Evolutionary conservation across 2,113 vertebrate species (phyloP).

Genomic region (Megalops atlanticus): DNA sequence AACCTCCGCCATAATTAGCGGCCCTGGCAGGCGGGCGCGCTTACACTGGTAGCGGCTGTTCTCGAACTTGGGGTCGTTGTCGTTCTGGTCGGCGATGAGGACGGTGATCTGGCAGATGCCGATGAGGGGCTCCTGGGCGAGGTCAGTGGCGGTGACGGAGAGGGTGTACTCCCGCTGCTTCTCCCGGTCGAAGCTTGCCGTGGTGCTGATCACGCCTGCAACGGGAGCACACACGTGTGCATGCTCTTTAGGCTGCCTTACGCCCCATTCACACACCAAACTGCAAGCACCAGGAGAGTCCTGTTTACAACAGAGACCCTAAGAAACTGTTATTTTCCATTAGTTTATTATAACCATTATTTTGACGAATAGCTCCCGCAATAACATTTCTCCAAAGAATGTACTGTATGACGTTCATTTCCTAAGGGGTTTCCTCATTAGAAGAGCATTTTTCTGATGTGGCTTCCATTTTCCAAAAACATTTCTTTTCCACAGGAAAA

Average conservation of each 20-base stretch:
- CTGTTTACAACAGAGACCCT: too few relatives aligned
- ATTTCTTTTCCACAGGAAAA: too few relatives aligned
- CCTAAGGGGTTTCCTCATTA: too few relatives aligned
- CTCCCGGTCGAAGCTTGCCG: constrained; percentile 81
- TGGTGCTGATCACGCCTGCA: constrained; percentile 78
- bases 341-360: too few relatives aligned
- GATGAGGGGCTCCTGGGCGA: constrained; percentile 80
- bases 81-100: constrained; percentile 79
- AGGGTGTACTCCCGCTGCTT: constrained; percentile 75
- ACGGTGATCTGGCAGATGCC: constrained; percentile 80
- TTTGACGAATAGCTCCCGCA: too few relatives aligned
- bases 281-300: neutral
- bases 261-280: neutral
- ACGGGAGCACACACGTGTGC: neutral
- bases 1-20: neutral
- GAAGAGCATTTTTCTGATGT: too few relatives aligned
- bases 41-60: constrained; percentile 86
- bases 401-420: too few relatives aligned
- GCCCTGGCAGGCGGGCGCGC: constrained; percentile 26
- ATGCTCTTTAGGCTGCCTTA: neutral
- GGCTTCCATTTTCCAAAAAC: too few relatives aligned
- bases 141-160: constrained; percentile 82
- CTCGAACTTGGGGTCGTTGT: constrained; percentile 87
- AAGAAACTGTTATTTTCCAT: too few relatives aligned
- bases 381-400: too few relatives aligned